Percentiles rank a stretch among this genome's conserved stretches.
Conservation (phyloP, 64 coral and sea anemone genomes). For the Catalaphyllia jardinei region DNA sequence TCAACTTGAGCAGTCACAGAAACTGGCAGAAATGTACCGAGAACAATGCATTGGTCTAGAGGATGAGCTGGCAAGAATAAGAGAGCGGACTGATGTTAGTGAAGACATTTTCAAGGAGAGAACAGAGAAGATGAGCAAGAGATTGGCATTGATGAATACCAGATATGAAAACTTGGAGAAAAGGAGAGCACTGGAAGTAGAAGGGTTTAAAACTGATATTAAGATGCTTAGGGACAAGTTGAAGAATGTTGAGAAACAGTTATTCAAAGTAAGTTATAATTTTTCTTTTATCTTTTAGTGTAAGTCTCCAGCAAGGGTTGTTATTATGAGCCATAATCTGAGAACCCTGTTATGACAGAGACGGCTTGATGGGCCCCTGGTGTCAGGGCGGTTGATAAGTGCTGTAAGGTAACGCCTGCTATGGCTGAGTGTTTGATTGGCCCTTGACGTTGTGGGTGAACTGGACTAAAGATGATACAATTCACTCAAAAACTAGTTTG, state of each 20-base stretch:
- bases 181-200: conserved; percentile 89
- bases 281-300: background rate
- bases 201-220: conserved; percentile 98
- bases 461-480: too few species aligned
- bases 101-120: conserved; percentile 97
- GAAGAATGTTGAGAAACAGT: conserved; percentile 96
- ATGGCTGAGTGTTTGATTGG: too few species aligned
- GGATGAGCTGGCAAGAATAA: conserved; percentile 89
- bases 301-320: too few species aligned
- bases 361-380: too few species aligned
- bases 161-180: conserved; percentile 94
- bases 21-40: conserved; percentile 98
- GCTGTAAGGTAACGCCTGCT: too few species aligned
- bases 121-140: conserved; percentile 93
- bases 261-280: conserved; percentile 81
- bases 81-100: conserved; percentile 95
- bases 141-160: conserved; percentile 89
- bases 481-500: too few species aligned
- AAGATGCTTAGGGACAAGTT: conserved; percentile 92
- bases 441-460: too few species aligned
- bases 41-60: conserved; percentile 98
- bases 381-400: too few species aligned
- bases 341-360: too few species aligned
- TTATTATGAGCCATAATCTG: too few species aligned
- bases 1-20: conserved; percentile 95